Conservation (phyloP, 2,797 vertebrate genomes). For the Gastrophryne carolinensis region DNA sequence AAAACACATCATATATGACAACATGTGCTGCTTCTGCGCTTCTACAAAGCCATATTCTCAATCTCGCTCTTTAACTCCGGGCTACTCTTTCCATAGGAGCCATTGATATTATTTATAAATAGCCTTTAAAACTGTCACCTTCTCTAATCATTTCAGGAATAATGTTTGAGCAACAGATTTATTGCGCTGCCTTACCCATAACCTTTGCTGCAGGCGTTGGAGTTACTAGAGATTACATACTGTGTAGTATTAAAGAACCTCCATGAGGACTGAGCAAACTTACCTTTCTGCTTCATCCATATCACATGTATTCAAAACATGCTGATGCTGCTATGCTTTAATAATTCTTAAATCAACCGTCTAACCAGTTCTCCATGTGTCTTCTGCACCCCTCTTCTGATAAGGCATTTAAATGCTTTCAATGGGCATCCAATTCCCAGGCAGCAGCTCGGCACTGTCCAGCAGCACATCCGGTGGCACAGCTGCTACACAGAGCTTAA, state of each 20-base stretch:
- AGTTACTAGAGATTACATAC: slow-evolving; percentile 4
- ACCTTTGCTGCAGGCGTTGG: neutral
- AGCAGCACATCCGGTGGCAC: too few relatives aligned
- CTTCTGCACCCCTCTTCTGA: too few relatives aligned
- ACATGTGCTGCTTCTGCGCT: slow-evolving; percentile 14
- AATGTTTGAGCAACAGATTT: slow-evolving; percentile 16
- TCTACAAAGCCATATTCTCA: slow-evolving; percentile 38
- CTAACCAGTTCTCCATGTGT: too few relatives aligned
- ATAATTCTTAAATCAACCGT: too few relatives aligned
- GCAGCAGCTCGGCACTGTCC: too few relatives aligned
- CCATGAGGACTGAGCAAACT: neutral
- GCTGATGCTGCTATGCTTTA: too few relatives aligned
- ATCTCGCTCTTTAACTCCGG: slow-evolving; percentile 19
- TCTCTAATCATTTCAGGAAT: slow-evolving; percentile 13
- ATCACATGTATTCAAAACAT: neutral
- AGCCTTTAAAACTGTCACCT: slow-evolving; percentile 4
- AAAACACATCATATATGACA: slow-evolving; percentile 44
- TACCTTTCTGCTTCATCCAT: neutral
- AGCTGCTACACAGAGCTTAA: too few relatives aligned
- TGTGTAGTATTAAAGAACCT: slow-evolving; percentile 19
- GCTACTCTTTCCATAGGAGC: slow-evolving; percentile 8
- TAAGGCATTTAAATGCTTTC: too few relatives aligned
- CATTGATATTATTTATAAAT: slow-evolving; percentile 33
- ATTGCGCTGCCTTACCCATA: slow-evolving; percentile 2
- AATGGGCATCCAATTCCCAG: too few relatives aligned